Conservation (phyloP, 1,140 invertebrate genomes). For the Elymnias hypermnestra region DNA sequence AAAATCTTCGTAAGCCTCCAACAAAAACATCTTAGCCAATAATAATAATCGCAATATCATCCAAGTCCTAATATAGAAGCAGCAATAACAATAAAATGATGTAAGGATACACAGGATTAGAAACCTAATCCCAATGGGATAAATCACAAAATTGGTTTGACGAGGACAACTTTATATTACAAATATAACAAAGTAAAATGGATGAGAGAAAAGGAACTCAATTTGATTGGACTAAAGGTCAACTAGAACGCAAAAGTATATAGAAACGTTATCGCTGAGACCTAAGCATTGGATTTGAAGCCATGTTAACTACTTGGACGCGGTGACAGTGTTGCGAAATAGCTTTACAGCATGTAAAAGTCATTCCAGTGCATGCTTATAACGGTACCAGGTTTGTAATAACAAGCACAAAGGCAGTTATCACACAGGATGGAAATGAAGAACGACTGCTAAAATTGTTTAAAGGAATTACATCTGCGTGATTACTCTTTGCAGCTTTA, state of each 20-base stretch:
- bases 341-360: conserved; percentile 13
- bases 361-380: conserved; percentile 6
- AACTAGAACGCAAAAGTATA: background rate
- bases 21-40: conserved; percentile 15
- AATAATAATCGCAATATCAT: conserved; percentile 24
- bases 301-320: conserved; percentile 9
- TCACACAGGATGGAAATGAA: no score
- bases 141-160: conserved; percentile 5
- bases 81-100: conserved; percentile 14
- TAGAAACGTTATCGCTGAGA: background rate
- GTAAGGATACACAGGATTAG: background rate
- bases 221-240: background rate
- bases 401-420: no score
- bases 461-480: no score
- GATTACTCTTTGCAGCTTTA: no score
- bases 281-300: conserved; percentile 12
- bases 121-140: conserved; percentile 6
- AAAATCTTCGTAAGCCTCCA: conserved; percentile 7
- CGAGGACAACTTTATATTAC: background rate
- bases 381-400: no score
- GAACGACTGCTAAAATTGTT: no score
- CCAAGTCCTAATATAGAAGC: conserved; percentile 15
- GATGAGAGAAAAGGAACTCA: conserved; percentile 1
- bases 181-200: background rate
- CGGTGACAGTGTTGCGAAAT: conserved; percentile 10